Base-by-base conservation (phyloP, 2,888 invertebrate species). In the Tetragonisca angustula region DNA sequence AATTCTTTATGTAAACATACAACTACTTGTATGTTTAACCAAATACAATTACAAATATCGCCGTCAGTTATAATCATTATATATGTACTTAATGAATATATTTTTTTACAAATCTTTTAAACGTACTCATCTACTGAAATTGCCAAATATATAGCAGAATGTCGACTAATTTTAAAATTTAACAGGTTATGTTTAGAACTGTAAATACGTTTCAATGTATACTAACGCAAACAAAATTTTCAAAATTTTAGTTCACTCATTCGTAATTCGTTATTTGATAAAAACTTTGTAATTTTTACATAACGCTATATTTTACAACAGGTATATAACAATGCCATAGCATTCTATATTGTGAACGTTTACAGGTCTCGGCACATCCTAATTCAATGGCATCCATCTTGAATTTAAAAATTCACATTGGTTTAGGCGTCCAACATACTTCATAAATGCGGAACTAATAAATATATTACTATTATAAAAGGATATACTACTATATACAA, bases 151-250 rank as follows among this genome's bases (percentile, higher is more conserved):
- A 5, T 59, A 50, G 73, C 74, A 70, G 70, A 50, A 49, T 83
- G n/a, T 74, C 24, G 43, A 15, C 13, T 32, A 74, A 32, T 27
- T 36, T 79, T 13, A 36, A 49, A 56, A 52, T 17, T 64, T 69
- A 24, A 0, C 62, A 83, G 83, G 83, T 83, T 84, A 83, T 84
- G 78, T 84, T 84, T 83, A 79, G 52, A 61, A 36, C 24, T 67
- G 43, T 36, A 54, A 65, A 68, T 71, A 21, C n/a, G 24, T 15
- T 62, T 52, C 19, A 69, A 32, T 19, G 50, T 61, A 15, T 9
- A 6, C 6, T 21, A 52, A 56, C 62, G 49, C 64, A 72, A 61
- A 49, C 24, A 65, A 61, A 65, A 11, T 21, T 71, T 49, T 6
- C n/a, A n/a, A 43, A 15, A 50, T 68, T 65, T 17, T 19, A 4